Base-by-base conservation (phyloP, 2,888 invertebrate species). In the Microchrysa polita region DNA sequence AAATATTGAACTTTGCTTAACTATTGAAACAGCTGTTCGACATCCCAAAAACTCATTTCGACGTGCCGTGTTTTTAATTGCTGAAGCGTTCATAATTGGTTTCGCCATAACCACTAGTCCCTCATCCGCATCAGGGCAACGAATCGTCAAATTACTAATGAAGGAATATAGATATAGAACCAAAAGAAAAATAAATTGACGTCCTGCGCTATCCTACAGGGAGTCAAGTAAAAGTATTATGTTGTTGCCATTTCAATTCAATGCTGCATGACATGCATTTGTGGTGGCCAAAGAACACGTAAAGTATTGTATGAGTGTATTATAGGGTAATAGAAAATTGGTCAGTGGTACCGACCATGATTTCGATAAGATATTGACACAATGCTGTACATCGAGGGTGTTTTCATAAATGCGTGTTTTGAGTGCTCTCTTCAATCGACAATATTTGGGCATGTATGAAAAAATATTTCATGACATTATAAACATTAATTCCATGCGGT, bases 131-230 rank as follows among this genome's bases (percentile, higher is more conserved):
- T 65, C 48, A 22, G 53, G 23, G 34, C 53, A 18, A 27, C 34
- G 10, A 23, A 53, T 67, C 27, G 52, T 67, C 52, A 53, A 67
- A 67, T 67, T 67, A 27, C 67, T 67, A 67, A 67, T 67, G 67
- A 67, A 67, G 53, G 34, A 52, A 53, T 27, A 44, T 12, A 67
- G 9, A n/a, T n/a, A n/a, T n/a, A 23, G 23, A 27, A 23, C 52
- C 20, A 52, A 27, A 53, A 53, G 44, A 27, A 16, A 67, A 52
- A 52, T 27, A 23, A 67, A 67, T 67, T 44, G 14, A 67, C 52
- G 67, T 67, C 67, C 67, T 67, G 67, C n/a, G 53, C 67, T 48
- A 53, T 48, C 52, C 52, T 67, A 27, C 52, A n/a, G 42, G 61
- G 40, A 40, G 61, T n/a, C 16, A n/a, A 14, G 27, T n/a, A n/a